Evolutionary conservation across 2,888 invertebrate genomes (phyloP).

Genomic region (Tortricodes alternella): DNA sequence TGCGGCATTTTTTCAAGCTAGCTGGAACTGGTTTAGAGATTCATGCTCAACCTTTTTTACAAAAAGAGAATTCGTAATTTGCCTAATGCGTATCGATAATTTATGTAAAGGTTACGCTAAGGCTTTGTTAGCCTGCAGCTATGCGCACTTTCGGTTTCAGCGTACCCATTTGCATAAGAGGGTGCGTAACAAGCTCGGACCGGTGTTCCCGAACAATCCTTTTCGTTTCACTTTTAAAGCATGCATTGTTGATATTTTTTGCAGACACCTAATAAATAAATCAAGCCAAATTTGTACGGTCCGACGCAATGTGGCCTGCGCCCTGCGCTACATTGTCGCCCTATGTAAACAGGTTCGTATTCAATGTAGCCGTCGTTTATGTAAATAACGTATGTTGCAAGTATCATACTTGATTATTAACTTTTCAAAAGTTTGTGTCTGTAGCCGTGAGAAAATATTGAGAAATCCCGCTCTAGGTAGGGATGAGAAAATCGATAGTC

Average conservation of each 20-base stretch:
- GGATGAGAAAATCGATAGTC: background rate
- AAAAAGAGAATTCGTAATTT: slow-evolving; percentile 66
- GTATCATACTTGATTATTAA: slow-evolving; percentile 8
- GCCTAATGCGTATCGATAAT: slow-evolving; percentile 77
- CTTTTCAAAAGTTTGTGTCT: slow-evolving; percentile 15
- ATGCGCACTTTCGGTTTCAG: slow-evolving; percentile 81
- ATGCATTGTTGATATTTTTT: slow-evolving; percentile 77
- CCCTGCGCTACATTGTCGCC: slow-evolving; percentile 61
- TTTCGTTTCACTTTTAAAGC: slow-evolving; percentile 78
- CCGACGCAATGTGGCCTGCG: slow-evolving; percentile 50
- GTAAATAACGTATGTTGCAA: slow-evolving; percentile 19
- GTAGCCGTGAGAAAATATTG: slow-evolving; percentile 17
- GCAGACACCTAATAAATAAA: slow-evolving; percentile 74
- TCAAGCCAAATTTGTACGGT: slow-evolving; percentile 74
- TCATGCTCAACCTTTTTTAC: slow-evolving; percentile 45
- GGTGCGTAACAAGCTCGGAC: slow-evolving; percentile 65
- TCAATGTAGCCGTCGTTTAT: slow-evolving; percentile 20
- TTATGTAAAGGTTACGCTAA: slow-evolving; percentile 75
- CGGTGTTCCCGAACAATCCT: slow-evolving; percentile 71
- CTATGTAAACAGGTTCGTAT: slow-evolving; percentile 39
- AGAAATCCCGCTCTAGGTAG: background rate
- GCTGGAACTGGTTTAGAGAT: slow-evolving; percentile 56
- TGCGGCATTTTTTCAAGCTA: slow-evolving; percentile 51
- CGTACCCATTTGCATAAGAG: slow-evolving; percentile 79
- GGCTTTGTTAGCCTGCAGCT: slow-evolving; percentile 50